Percentiles rank a stretch among this genome's conserved stretches.
These are phyloP conservation scores for Chanos chanos DNA, from an alignment of 2,797 vertebrate species.

Conservation along the genomic window DNA sequence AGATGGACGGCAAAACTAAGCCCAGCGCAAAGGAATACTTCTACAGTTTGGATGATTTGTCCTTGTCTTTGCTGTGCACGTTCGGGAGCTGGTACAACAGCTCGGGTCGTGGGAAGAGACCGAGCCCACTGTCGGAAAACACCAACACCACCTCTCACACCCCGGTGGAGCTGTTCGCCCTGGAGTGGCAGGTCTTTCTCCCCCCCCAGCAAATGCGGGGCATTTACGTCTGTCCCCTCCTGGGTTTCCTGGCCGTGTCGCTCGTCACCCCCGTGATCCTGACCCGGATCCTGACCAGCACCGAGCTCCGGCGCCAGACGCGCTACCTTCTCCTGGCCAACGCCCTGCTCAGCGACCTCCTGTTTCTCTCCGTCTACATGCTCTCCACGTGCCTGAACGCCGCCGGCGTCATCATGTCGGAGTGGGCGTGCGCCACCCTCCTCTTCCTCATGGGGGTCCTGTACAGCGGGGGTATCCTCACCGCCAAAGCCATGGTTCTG, in stretches of 20 bases:
- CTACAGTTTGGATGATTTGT: slow-evolving; percentile 23
- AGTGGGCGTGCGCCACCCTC: slow-evolving; percentile 61
- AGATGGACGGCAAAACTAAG: too few species aligned
- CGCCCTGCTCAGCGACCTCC: slow-evolving; percentile 69
- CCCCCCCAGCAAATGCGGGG: slow-evolving; percentile 52
- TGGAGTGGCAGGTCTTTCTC: slow-evolving; percentile 52
- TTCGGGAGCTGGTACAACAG: slow-evolving; percentile 54
- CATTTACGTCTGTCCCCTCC: slow-evolving; percentile 64
- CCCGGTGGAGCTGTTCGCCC: slow-evolving; percentile 46
- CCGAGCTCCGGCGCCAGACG: slow-evolving; percentile 66
- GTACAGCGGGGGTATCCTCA: slow-evolving; percentile 70
- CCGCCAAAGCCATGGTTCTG: slow-evolving; percentile 68
- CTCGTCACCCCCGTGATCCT: slow-evolving; percentile 70
- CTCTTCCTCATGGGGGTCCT: slow-evolving; percentile 64
- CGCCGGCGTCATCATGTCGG: slow-evolving; percentile 53
- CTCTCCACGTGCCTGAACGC: slow-evolving; percentile 61
- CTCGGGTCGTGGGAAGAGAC: slow-evolving; percentile 53
- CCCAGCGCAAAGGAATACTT: slow-evolving; percentile 13
- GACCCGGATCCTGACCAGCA: slow-evolving; percentile 64
- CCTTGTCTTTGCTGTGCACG: slow-evolving; percentile 37
- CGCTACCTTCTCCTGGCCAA: slow-evolving; percentile 76
- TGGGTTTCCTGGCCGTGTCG: slow-evolving; percentile 61
- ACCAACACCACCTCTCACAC: slow-evolving; percentile 41
- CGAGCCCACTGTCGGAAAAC: slow-evolving; percentile 25
- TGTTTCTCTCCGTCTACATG: slow-evolving; percentile 69